Conservation (phyloP, 2,797 vertebrate species). For the Amazona finschi region DNA sequence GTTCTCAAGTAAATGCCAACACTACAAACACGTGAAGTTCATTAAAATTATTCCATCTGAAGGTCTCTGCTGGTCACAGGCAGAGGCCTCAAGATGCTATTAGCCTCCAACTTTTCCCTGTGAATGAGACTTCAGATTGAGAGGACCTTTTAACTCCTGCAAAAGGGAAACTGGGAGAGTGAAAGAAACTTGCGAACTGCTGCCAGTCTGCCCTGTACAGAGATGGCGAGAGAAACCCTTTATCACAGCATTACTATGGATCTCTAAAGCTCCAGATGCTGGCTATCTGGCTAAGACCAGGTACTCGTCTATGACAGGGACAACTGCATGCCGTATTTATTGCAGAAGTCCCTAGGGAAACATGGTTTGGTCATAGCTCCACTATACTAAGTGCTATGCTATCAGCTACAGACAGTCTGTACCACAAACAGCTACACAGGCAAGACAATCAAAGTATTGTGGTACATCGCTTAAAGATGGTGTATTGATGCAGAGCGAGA, state of each 20-base stretch:
- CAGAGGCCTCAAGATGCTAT: not conserved
- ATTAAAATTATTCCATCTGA: constrained; percentile 11
- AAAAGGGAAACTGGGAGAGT: not conserved
- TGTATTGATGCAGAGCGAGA: not conserved
- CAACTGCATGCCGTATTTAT: not conserved
- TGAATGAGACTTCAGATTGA: not conserved
- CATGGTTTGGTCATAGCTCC: not conserved
- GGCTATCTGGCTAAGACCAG: not conserved
- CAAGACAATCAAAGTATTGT: constrained; percentile 1
- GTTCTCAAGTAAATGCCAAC: not conserved
- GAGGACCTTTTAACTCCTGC: not conserved
- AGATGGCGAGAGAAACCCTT: not conserved
- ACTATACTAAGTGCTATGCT: not conserved
- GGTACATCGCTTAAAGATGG: not conserved
- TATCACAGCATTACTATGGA: not conserved
- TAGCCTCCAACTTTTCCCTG: not conserved
- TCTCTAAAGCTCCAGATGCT: not conserved
- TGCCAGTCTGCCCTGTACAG: not conserved
- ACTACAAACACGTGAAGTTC: not conserved
- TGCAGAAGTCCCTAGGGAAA: not conserved
- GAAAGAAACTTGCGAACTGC: not conserved
- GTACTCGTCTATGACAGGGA: not conserved
- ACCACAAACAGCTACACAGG: constrained; percentile 24
- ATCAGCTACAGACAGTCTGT: constrained; percentile 47
- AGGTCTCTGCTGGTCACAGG: constrained; percentile 1